Percentiles rank a stretch among this genome's conserved stretches.
phyloP scores from a whole-genome alignment of 2,797 vertebrate genomes.

The Liparis tanakae region DNA sequence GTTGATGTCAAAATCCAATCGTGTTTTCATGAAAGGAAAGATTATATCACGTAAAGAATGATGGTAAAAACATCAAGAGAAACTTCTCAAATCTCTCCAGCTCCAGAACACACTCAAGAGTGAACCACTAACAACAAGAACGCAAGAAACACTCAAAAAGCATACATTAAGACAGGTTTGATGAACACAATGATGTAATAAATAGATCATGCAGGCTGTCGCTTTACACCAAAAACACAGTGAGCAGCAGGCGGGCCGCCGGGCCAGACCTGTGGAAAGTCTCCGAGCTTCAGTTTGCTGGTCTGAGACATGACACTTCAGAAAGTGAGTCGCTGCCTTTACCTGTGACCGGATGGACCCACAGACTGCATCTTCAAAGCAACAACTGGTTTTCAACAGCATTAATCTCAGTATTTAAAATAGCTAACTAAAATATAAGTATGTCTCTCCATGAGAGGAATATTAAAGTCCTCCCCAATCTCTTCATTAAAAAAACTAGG shows the following conservation, averaged over 20 bases:
- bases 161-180: not conserved
- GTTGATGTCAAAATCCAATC: not conserved
- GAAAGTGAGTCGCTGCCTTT: not conserved
- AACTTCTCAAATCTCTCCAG: not conserved
- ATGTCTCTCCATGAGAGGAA: slow-evolving; percentile 1
- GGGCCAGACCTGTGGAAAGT: too few relatives aligned
- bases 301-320: not conserved
- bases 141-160: not conserved
- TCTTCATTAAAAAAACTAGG: not conserved
- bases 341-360: not conserved
- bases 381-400: not conserved
- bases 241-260: too few relatives aligned
- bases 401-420: not conserved
- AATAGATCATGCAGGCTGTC: too few relatives aligned
- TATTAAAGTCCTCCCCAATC: not conserved
- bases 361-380: not conserved
- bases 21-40: not conserved
- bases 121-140: not conserved
- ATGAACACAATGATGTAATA: too few relatives aligned
- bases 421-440: not conserved
- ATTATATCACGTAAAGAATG: not conserved
- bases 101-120: not conserved
- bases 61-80: not conserved
- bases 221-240: too few relatives aligned
- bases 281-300: not conserved